phyloP scores from a whole-genome alignment of 2,888 invertebrate genomes.

The Nasonia oneida region DNA sequence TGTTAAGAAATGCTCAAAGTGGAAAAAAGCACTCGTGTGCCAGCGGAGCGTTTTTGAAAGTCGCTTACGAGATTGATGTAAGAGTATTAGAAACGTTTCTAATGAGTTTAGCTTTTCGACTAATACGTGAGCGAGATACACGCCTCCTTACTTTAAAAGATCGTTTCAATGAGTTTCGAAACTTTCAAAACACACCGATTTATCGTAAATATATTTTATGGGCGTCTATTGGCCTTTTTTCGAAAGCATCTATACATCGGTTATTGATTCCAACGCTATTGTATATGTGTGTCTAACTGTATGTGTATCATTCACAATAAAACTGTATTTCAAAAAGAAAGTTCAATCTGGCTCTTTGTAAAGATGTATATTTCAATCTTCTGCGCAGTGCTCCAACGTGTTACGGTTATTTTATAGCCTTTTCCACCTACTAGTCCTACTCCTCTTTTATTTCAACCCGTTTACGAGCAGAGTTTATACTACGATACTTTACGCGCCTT shows the following conservation, averaged over 20 bases:
- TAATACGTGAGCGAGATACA: neutral
- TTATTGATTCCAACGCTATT: slow-evolving; percentile 67
- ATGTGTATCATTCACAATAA: slow-evolving; percentile 69
- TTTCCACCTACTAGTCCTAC: neutral
- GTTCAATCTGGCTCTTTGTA: neutral
- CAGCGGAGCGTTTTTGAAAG: slow-evolving; percentile 18
- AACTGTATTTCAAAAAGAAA: slow-evolving; percentile 51
- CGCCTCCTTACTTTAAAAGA: neutral
- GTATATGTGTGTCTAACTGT: slow-evolving; percentile 67
- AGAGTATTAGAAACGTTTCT: slow-evolving; percentile 7
- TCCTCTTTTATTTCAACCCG: neutral
- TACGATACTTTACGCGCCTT: neutral
- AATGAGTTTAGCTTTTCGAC: slow-evolving; percentile 23
- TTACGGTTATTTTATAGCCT: neutral
- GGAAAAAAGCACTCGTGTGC: slow-evolving; percentile 26
- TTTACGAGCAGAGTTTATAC: slow-evolving; percentile 1
- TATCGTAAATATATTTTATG: neutral
- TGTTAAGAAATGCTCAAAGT: slow-evolving; percentile 56
- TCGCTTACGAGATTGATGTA: slow-evolving; percentile 17
- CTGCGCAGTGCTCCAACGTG: neutral
- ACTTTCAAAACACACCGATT: slow-evolving; percentile 3
- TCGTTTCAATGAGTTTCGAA: neutral
- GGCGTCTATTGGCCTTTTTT: slow-evolving; percentile 14
- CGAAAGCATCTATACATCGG: slow-evolving; percentile 44
- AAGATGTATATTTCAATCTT: neutral